Evolutionary conservation across 2,797 vertebrate genomes (phyloP).

Genomic region (Natrix natrix): DNA sequence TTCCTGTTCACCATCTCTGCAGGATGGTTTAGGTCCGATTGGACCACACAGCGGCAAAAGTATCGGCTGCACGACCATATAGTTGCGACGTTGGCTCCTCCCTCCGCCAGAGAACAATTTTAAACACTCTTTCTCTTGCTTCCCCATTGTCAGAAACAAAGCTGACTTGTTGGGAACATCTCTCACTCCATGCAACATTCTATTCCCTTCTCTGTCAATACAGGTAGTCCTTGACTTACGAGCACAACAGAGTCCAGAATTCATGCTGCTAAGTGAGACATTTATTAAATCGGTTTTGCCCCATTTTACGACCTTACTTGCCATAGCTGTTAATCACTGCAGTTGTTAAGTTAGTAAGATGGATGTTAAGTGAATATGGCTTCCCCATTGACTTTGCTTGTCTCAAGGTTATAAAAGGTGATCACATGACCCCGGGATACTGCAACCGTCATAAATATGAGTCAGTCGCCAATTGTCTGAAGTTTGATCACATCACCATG

Average conservation of each 20-base stretch:
- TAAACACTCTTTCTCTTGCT: neutral
- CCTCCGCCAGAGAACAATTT: neutral
- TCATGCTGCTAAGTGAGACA: neutral
- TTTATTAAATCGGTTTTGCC: neutral
- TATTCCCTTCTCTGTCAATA: neutral
- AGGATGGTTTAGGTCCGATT: too few relatives aligned
- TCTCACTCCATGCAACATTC: neutral
- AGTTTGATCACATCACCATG: neutral
- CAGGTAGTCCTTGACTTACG: neutral
- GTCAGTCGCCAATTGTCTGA: neutral
- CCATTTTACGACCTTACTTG: neutral
- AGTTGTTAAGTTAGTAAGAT: neutral
- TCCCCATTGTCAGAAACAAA: neutral
- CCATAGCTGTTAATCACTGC: neutral
- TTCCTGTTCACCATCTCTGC: too few relatives aligned
- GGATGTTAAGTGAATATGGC: neutral
- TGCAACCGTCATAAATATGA: neutral
- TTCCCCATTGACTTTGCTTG: neutral
- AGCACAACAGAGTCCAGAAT: neutral
- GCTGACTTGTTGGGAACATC: neutral
- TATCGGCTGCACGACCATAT: too few relatives aligned
- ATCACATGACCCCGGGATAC: neutral
- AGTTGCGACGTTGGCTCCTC: too few relatives aligned
- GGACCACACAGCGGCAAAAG: too few relatives aligned
- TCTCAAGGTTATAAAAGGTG: neutral